Percentiles rank a stretch among this genome's conserved stretches.
phyloP scores from a whole-genome alignment of 1,140 invertebrate genomes.

The Neuroterus valhalla region DNA sequence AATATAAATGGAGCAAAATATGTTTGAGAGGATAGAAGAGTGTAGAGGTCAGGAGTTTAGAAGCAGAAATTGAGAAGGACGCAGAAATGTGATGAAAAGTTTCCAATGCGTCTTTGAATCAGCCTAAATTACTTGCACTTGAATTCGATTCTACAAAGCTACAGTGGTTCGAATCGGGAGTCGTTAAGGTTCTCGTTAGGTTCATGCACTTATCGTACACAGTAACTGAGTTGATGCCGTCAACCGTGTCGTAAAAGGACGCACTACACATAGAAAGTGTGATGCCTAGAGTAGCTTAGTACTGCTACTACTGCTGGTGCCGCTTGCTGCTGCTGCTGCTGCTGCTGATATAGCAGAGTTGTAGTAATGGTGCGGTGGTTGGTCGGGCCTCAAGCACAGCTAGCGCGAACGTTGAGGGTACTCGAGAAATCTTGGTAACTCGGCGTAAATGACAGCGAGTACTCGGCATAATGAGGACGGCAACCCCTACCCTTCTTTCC shows the following conservation, averaged over 20 bases:
- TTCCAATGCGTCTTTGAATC: no score
- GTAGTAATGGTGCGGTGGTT: conserved; percentile 2
- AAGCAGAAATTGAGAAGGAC: no score
- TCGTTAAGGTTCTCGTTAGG: conserved; percentile 21
- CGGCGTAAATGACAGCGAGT: conserved; percentile 58
- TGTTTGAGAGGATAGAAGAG: no score
- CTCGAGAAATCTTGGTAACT: conserved; percentile 59
- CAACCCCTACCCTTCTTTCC: conserved; percentile 26
- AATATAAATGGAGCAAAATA: no score
- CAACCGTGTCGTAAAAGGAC: no score
- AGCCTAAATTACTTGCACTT: no score
- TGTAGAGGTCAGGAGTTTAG: no score
- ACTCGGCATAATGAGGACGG: conserved; percentile 56
- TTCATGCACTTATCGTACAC: background rate
- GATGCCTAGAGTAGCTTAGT: no score
- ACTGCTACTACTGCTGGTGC: background rate
- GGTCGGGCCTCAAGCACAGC: conserved; percentile 38
- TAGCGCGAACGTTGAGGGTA: conserved; percentile 44
- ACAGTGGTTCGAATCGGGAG: conserved; percentile 6
- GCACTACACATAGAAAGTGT: no score
- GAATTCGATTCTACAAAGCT: no score
- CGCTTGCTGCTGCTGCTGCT: background rate
- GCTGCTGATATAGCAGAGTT: conserved; percentile 26
- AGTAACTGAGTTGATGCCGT: no score
- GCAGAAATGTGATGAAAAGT: no score